phyloP scores from a whole-genome alignment of 2,888 invertebrate genomes.

The Drosophila monieri region DNA sequence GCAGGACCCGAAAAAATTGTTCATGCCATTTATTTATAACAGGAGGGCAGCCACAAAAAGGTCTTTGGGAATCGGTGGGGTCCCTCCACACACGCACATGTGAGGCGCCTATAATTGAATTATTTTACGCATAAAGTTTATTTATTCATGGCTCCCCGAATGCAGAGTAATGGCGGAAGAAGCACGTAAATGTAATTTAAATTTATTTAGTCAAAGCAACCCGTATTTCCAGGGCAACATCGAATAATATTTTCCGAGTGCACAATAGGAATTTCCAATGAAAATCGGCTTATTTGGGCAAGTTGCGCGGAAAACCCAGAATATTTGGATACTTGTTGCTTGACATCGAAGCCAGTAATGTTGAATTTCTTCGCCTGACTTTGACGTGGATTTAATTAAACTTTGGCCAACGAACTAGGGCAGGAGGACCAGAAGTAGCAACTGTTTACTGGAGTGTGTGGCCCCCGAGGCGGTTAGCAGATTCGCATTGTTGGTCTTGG shows the following conservation, averaged over 20 bases:
- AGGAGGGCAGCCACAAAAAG: constrained; percentile 27
- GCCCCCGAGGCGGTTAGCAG: constrained; percentile 26
- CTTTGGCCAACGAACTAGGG: constrained; percentile 23
- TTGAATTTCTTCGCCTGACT: constrained; percentile 28
- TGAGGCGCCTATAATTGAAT: constrained; percentile 62
- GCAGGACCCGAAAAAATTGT: constrained; percentile 12
- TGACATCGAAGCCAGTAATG: constrained; percentile 24
- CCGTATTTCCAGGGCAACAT: constrained; percentile 46
- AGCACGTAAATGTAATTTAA: constrained; percentile 73
- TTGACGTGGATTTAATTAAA: constrained; percentile 46
- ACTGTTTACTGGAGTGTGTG: constrained; percentile 4
- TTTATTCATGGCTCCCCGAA: constrained; percentile 65
- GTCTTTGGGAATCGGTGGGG: constrained; percentile 5
- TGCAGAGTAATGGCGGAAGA: constrained; percentile 7
- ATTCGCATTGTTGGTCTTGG: constrained; percentile 28
- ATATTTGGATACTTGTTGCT: constrained; percentile 43
- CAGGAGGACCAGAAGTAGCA: not conserved
- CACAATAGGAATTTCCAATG: not conserved
- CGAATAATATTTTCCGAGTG: constrained; percentile 18
- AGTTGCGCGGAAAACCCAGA: not conserved
- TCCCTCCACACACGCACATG: constrained; percentile 4
- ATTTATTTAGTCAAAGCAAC: constrained; percentile 58
- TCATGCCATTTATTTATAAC: constrained; percentile 40
- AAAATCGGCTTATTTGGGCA: constrained; percentile 26
- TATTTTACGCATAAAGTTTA: constrained; percentile 68